These are phyloP conservation scores for Rhinophrynus dorsalis DNA, from an alignment of 2,797 vertebrate genomes.

Conservation along the genomic window DNA sequence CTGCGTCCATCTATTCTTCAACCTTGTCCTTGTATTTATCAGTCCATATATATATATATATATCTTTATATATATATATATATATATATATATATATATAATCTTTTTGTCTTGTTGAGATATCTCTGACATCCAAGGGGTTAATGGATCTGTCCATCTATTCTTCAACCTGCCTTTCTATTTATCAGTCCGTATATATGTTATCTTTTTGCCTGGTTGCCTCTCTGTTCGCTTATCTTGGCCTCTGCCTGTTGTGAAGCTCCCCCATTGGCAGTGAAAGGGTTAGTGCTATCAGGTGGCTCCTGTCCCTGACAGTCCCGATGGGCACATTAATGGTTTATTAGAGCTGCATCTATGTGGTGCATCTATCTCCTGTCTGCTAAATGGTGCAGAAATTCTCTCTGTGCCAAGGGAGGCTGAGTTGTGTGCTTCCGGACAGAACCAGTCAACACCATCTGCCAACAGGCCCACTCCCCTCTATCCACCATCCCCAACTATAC, in stretches of 20 bases:
- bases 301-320: slow-evolving; percentile 23
- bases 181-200: background rate
- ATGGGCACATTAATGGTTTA: slow-evolving; percentile 36
- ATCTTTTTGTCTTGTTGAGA: background rate
- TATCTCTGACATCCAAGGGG: too few species aligned
- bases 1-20: background rate
- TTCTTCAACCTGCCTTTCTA: slow-evolving; percentile 6
- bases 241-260: too few species aligned
- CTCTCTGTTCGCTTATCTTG: background rate
- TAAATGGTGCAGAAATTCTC: slow-evolving; percentile 46
- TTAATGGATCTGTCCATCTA: too few species aligned
- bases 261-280: background rate
- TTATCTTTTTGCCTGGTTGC: background rate
- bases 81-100: background rate
- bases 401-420: slow-evolving; percentile 33
- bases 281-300: slow-evolving; percentile 5
- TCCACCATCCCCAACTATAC: background rate
- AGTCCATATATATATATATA: background rate
- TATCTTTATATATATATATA: too few species aligned
- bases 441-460: slow-evolving; percentile 47
- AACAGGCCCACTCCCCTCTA: background rate
- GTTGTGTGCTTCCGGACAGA: slow-evolving; percentile 22
- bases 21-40: slow-evolving; percentile 10
- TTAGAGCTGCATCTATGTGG: slow-evolving; percentile 19
- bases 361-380: slow-evolving; percentile 41